These are phyloP conservation scores for Crotalus tigris DNA, from an alignment of 2,113 vertebrate species.

Conservation along the genomic window DNA sequence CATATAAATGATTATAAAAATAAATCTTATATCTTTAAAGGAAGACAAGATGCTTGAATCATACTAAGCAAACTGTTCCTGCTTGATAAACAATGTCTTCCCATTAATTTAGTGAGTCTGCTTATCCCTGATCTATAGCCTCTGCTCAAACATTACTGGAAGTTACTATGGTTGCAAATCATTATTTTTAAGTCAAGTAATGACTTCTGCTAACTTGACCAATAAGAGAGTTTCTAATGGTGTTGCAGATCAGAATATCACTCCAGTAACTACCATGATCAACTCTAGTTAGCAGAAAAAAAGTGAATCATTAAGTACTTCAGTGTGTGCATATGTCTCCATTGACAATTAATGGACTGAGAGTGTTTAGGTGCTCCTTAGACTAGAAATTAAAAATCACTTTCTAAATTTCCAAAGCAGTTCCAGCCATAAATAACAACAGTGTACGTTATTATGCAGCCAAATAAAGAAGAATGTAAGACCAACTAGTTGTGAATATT, in stretches of 20 bases:
- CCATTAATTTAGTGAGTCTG: not conserved
- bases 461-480: not conserved
- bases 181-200: constrained; percentile 24
- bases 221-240: not conserved
- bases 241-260: constrained; percentile 4
- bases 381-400: not conserved
- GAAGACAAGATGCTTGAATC: not conserved
- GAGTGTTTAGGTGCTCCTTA: not conserved
- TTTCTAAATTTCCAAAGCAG: not conserved
- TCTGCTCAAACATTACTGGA: constrained; percentile 1
- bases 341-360: not conserved
- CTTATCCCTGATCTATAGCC: not conserved
- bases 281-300: constrained; percentile 21
- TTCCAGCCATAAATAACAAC: not conserved
- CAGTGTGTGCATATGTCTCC: not conserved
- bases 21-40: not conserved
- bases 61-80: not conserved
- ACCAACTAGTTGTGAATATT: not conserved
- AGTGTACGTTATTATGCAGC: not conserved
- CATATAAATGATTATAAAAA: not conserved
- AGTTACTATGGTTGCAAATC: constrained; percentile 19
- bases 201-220: constrained; percentile 19
- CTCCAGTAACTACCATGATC: constrained; percentile 6
- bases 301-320: not conserved
- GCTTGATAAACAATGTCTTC: not conserved